These are phyloP conservation scores for Pocillopora grandis DNA, from an alignment of 92 coral and sea anemone genomes.

Conservation along the genomic window DNA sequence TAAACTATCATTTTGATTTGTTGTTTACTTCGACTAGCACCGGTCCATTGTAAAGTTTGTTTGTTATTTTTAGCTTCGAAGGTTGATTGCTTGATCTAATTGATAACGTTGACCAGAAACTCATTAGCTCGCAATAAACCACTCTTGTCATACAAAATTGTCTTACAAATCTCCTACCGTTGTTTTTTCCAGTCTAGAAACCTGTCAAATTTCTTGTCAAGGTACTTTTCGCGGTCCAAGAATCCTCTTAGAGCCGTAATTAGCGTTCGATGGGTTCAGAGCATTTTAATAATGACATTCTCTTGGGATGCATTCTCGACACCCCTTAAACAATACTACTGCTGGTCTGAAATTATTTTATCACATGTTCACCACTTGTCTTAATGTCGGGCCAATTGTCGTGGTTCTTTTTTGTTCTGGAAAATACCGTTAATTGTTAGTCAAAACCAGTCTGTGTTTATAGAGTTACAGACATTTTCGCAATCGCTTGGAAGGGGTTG, in stretches of 20 bases:
- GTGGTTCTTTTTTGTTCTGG: constrained; percentile 4
- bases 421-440: constrained; percentile 12
- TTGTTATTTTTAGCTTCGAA: neutral
- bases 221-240: neutral
- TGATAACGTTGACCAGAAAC: no score
- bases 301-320: constrained; percentile 12
- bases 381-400: constrained; percentile 22
- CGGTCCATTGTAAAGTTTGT: constrained; percentile 3
- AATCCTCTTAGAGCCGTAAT: constrained; percentile 5
- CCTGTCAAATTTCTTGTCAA: neutral
- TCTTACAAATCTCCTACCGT: no score
- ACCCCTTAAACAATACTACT: constrained; percentile 18
- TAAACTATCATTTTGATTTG: constrained; percentile 16
- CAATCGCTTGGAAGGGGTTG: neutral
- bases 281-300: constrained; percentile 10
- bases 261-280: neutral
- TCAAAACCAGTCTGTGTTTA: neutral
- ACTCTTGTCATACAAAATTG: neutral
- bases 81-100: neutral
- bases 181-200: neutral
- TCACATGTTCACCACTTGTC: constrained; percentile 15
- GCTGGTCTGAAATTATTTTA: constrained; percentile 1
- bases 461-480: neutral
- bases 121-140: no score
- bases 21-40: constrained; percentile 8